These are phyloP conservation scores for Dichetophora obliterata DNA, from an alignment of 2,888 invertebrate genomes.

Conservation along the genomic window DNA sequence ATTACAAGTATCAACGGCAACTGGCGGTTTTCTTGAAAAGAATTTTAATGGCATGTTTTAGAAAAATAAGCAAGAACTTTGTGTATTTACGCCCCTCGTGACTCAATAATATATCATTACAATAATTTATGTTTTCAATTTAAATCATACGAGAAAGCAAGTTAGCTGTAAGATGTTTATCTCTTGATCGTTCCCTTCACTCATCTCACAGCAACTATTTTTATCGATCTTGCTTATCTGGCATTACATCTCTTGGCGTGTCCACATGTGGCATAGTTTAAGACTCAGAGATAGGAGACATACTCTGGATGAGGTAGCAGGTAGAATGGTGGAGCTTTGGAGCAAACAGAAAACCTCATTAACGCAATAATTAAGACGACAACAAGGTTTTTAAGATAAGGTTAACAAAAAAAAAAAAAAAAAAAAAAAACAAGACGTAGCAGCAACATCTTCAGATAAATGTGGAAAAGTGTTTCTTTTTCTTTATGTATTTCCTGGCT, in stretches of 20 bases:
- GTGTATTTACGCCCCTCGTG: background rate
- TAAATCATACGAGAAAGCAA: slow-evolving; percentile 27
- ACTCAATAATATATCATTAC: slow-evolving; percentile 23
- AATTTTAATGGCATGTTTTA: slow-evolving; percentile 6
- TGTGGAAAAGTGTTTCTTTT: slow-evolving; percentile 13
- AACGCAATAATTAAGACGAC: slow-evolving; percentile 60
- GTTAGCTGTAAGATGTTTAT: slow-evolving; percentile 30
- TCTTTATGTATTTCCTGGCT: too few species aligned
- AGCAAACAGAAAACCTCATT: slow-evolving; percentile 56
- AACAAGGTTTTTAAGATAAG: slow-evolving; percentile 56
- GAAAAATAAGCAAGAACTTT: background rate
- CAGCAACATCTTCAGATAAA: slow-evolving; percentile 26
- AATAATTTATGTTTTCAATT: slow-evolving; percentile 38
- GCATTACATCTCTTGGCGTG: slow-evolving; percentile 36
- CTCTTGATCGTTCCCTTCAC: slow-evolving; percentile 5
- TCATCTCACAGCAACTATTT: slow-evolving; percentile 24
- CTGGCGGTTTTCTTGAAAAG: slow-evolving; percentile 8
- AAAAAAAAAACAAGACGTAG: slow-evolving; percentile 20
- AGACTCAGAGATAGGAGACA: slow-evolving; percentile 10
- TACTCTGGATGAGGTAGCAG: background rate
- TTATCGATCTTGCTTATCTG: slow-evolving; percentile 39
- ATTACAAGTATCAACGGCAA: background rate
- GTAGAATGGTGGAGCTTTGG: background rate
- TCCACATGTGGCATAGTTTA: slow-evolving; percentile 7
- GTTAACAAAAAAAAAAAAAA: too few species aligned